These are phyloP conservation scores for Mirounga angustirostris DNA, from an alignment of 2,113 vertebrate species.

Conservation along the genomic window DNA sequence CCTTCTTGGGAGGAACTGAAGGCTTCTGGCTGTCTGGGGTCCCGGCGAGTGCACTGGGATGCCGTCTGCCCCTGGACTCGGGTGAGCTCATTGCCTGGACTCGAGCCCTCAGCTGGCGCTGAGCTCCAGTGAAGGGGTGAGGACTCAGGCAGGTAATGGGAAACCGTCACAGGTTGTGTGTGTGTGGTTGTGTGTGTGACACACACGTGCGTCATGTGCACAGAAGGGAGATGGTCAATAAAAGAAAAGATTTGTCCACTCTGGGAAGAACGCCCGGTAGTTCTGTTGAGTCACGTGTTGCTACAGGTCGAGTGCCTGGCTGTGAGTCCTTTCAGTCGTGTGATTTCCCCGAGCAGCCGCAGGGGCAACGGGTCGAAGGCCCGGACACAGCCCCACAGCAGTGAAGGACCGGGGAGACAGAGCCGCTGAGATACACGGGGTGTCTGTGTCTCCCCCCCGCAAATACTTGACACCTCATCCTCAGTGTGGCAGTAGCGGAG, in stretches of 20 bases:
- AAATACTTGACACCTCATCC: neutral
- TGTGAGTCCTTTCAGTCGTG: neutral
- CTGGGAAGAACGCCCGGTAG: neutral
- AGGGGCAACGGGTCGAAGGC: no score
- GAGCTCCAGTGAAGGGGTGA: neutral
- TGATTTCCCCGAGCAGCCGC: neutral
- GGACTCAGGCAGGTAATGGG: neutral
- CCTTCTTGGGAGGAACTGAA: neutral
- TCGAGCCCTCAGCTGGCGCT: neutral
- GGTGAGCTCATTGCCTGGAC: neutral
- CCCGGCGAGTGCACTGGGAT: neutral
- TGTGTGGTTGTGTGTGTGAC: rapidly evolving
- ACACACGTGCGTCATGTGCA: no score
- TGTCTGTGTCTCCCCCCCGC: rapidly evolving
- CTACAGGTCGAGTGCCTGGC: neutral
- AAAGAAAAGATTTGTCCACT: neutral
- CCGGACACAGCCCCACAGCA: neutral
- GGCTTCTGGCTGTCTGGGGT: neutral
- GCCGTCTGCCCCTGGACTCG: neutral
- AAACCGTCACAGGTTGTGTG: neutral
- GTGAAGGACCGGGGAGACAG: neutral
- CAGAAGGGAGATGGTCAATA: neutral
- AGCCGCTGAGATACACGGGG: neutral
- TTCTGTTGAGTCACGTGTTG: neutral
- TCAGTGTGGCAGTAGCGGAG: neutral